Base-by-base conservation (phyloP, 2,888 invertebrate species). In the Caradrina kadenii region DNA sequence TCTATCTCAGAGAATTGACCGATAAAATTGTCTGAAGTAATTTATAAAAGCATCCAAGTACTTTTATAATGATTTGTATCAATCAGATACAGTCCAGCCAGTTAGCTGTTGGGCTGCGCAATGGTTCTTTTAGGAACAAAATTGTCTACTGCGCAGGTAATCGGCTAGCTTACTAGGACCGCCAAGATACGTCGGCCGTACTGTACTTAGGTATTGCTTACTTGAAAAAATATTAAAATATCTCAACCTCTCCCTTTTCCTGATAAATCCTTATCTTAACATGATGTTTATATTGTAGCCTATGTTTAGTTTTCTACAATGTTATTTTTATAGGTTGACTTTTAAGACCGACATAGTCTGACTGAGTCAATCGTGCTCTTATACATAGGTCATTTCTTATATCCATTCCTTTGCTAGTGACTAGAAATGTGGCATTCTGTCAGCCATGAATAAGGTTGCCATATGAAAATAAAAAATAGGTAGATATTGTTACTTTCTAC, bases 21-120 rank as follows among this genome's bases (percentile, higher is more conserved):
- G 60, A 69, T 70, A 42, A 39, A 48, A 31, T 13, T 35, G 15
- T 50, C 19, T 39, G 68, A 55, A 26, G 4, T 3, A 26, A 26
- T 26, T 26, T 26, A 4, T 35, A 35, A 35, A 35, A 35, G 31
- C 31, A 31, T 35, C 35, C 8, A 35, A 35, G 35, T 35, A 8
- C 35, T 35, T 35, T n/a, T 21, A 52, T 13, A 13, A n/a, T 22
- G 13, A 17, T 48, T 50, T 17, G 17, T 49, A 31, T 50, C n/a
- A 21, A 15, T 21, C 21, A 13, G 5, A 63, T 42, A 2, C 26
- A 26, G 26, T 26, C 26, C 26, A 26, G 26, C 26, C 26, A 26
- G 26, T 26, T 26, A 26, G 26, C 26, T 26, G 26, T 26, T 26
- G 26, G 26, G 26, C 26, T 26, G 26, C 26, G 26, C 26, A 26